Evolutionary conservation across 1,140 invertebrate species (phyloP).

Genomic region (Venustaconcha ellipsiformis): DNA sequence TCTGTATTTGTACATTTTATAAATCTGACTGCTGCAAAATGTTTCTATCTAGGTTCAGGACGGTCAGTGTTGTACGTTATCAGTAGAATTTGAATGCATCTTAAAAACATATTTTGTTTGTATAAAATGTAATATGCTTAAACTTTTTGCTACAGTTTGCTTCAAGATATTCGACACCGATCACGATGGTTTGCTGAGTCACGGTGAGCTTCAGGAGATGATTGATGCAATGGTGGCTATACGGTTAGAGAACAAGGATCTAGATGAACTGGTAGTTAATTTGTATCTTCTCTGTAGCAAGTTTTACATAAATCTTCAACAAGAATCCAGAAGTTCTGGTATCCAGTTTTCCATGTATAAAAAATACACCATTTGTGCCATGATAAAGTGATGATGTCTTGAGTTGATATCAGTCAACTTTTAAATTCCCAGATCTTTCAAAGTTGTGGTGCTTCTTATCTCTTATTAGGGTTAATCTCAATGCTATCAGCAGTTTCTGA

Average conservation of each 20-base stretch:
- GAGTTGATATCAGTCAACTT: no score
- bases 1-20: neutral
- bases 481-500: no score
- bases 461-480: no score
- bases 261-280: slow-evolving; percentile 63
- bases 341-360: neutral
- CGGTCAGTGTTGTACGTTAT: no score
- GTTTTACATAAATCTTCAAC: neutral
- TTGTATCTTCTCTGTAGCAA: neutral
- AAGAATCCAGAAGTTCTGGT: neutral
- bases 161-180: slow-evolving; percentile 92
- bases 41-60: neutral
- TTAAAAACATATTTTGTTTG: neutral
- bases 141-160: slow-evolving; percentile 78
- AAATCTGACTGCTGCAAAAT: neutral
- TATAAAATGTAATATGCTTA: slow-evolving; percentile 12
- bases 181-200: slow-evolving; percentile 80
- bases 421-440: no score
- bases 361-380: no score
- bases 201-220: slow-evolving; percentile 80
- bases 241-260: slow-evolving; percentile 75
- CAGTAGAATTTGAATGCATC: no score
- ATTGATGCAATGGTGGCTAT: slow-evolving; percentile 80
- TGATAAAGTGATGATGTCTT: no score
- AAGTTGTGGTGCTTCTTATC: no score